Base-by-base conservation (phyloP, 1,140 invertebrate species). In the Coelopa frigida region DNA sequence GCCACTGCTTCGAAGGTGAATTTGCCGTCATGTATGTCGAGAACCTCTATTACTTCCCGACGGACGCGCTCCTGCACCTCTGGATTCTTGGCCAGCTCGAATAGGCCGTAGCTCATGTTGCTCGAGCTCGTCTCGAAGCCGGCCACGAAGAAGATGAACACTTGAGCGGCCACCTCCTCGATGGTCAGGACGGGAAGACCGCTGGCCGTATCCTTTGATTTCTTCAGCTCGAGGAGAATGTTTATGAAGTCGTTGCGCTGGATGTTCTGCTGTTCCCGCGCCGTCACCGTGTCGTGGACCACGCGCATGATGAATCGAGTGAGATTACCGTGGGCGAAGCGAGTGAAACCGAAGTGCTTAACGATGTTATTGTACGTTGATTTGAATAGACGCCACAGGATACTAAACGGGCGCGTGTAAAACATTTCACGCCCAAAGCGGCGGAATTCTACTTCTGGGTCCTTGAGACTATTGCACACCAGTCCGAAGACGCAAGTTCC, bases 101-200 rank as follows among this genome's bases (percentile, higher is more conserved):
- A 72, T 20, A 70, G 52, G 0, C 69, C 59, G 42, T 68, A 74
- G 10, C 66, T 59, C 26, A 82, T 59, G 2, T 74, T 58, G 35
- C 70, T 73, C 7, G 74, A 71, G 10, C 78, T 78, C 0, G 80
- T 83, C 48, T 81, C 81, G 50, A 73, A 80, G 15, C 78, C 77
- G 39, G 78, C 78, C 1, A 75, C 38, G 54, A 61, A 78, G 57
- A 82, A 72, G 39, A 70, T n/a, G 56, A 71, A 55, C 47, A 75
- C 51, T 67, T 78, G 54, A 51, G 76, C 60, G 7, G 57, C 61
- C 8, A 69, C 17, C 27, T 53, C 26, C 31, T 52, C 44, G n/a
- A 42, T 11, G 40, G 12, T 22, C 21, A 55, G 39, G 11, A 11
- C 7, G 3, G 37, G 31, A 12, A 31, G 1, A 21, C 41, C 41